Base-by-base conservation (phyloP, 2,888 invertebrate genomes). In the Drosophila recens region DNA sequence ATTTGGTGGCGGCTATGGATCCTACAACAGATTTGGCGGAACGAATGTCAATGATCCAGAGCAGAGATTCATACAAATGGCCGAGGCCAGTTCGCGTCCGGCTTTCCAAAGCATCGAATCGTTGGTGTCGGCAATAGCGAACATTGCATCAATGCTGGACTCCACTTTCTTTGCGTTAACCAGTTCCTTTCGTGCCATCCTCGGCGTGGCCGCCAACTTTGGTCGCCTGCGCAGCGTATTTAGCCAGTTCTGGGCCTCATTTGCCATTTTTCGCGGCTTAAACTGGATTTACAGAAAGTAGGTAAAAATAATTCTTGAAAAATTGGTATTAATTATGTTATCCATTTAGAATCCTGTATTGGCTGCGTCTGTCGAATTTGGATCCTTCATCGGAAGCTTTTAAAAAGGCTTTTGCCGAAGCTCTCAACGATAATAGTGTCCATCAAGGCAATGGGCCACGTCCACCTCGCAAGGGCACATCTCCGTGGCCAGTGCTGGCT, bases 91-190 rank as follows among this genome's bases (percentile, higher is more conserved):
- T 85, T 97, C 98, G 0, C 94, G 98, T 49, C 96, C 97, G 63
- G 97, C 99, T 8, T 99, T 99, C 92, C 97, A 98, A 89, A 98
- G 97, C 13, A 97, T 99, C 79, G 98, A 99, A 92, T 96, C 97
- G 57, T 94, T 98, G 20, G 97, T 98, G 2, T 95, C 96, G 80
- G 98, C 99, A 0, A 97, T 99, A 79, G 96, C 97, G 17, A 98
- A 99, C 57, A 95, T 99, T 3, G 97, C 98, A 3, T 97, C 98
- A 95, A 98, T 99, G 98, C 93, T 99, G 63, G 99, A 99, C 90
- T 98, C 98, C 23, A 98, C 99, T 48, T 98, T 98, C 92, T 97
- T 97, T 91, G 98, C 99, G 3, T 95, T 99, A 89, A 97, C 98
- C 20, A 98, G 97, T 92, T 98, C 99, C 0, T 99, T 99, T 91